Evolutionary conservation across 2,113 vertebrate species (phyloP), one percentile per base, ranked within the genome.

Genomic region (Gambusia holbrooki): DNA sequence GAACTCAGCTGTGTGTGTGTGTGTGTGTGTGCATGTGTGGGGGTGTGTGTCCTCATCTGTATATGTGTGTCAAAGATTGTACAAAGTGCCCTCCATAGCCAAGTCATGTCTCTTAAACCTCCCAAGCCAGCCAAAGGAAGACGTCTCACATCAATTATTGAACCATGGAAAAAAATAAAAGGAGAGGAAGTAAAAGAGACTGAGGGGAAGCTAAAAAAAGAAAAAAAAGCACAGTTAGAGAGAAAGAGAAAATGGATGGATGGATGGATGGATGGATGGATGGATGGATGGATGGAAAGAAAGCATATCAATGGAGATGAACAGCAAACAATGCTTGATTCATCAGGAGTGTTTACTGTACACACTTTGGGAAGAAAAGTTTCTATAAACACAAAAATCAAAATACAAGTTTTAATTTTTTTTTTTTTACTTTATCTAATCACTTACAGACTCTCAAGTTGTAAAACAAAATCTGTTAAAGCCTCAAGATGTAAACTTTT

Each of bases 71-170:
- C 62, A 79, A 58, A 48, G 63, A 28, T 76, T 87, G 84, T 82
- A 89, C 79, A 88, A 89, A 91, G 90, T 92, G 92, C 84, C 86
- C 88, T 93, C 83, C 79, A 84, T 54, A 81, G 81, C 74, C 72
- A 54, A 88, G 87, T 86, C 84, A 85, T 91, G 88, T 91, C 90
- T 93, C 76, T 84, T 86, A 79, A 90, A 86, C 90, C 90, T 91
- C 84, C 82, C 73, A 68, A 78, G 76, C 77, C 62, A 73, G 68
- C 66, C 7, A 0, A 82, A 71, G 66, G 70, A 73, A 90, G 84
- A 80, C n/a, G 73, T 76, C 87, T 88, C 42, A 66, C 81, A 91
- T 92, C 84, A 90, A 92, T 92, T 89, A 92, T 92, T 91, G 69
- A 92, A 71, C 67, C 63, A 51, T 65, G 77, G 48, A 45, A 74